These are phyloP conservation scores for Saccostrea echinata DNA, from an alignment of 1,140 invertebrate genomes.

Conservation along the genomic window DNA sequence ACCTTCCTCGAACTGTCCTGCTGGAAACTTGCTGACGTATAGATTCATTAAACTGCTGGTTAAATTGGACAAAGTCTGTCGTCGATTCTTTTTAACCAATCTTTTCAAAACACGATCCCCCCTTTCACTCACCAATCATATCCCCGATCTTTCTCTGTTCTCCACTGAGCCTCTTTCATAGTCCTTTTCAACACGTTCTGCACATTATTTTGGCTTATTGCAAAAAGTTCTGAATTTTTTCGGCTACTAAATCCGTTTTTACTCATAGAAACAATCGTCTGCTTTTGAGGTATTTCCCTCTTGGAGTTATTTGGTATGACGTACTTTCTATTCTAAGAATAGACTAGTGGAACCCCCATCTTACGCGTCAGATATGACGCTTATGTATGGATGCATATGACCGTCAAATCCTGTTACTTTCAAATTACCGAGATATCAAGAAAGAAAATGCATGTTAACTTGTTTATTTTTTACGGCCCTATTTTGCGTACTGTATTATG, in stretches of 20 bases:
- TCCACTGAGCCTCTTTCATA: neutral
- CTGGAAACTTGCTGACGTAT: neutral
- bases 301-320: too few relatives aligned
- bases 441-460: too few relatives aligned
- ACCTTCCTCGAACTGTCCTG: neutral
- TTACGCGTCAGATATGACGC: too few relatives aligned
- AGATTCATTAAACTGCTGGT: neutral
- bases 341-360: too few relatives aligned
- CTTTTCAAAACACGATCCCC: neutral
- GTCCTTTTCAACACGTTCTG: neutral
- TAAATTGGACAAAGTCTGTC: conserved; percentile 15
- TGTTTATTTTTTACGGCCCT: too few relatives aligned
- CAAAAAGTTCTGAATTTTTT: neutral
- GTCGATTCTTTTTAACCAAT: neutral
- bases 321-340: too few relatives aligned
- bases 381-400: too few relatives aligned
- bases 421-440: too few relatives aligned
- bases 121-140: neutral
- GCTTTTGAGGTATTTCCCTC: neutral
- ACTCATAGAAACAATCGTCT: neutral
- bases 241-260: neutral
- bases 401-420: too few relatives aligned
- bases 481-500: too few relatives aligned
- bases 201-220: neutral
- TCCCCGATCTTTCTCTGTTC: neutral